phyloP scores from a whole-genome alignment of 2,797 vertebrate species.

The Alosa sapidissima region DNA sequence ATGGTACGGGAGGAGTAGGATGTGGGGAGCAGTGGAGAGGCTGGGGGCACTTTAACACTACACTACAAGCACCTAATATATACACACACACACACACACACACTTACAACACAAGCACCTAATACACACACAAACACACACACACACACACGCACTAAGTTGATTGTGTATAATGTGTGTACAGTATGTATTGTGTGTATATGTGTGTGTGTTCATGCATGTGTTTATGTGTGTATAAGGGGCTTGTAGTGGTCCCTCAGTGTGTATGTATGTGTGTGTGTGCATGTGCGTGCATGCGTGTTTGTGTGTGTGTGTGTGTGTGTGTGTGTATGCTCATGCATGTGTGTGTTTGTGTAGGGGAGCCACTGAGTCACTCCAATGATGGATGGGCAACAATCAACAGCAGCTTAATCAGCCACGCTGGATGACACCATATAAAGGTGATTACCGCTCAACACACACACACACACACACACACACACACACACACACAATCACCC shows the following conservation, averaged over 20 bases:
- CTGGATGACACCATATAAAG: slow-evolving; percentile 57
- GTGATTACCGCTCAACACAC: slow-evolving; percentile 52
- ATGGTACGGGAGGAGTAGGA: background rate
- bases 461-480: background rate
- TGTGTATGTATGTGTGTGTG: background rate
- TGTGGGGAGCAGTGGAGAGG: background rate
- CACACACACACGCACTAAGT: too few species aligned
- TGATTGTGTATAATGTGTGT: too few species aligned
- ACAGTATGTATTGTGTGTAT: too few species aligned
- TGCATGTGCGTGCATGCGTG: background rate
- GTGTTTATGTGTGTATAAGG: too few species aligned
- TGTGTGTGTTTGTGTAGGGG: background rate
- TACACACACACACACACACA: too few species aligned
- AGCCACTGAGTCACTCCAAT: slow-evolving; percentile 38
- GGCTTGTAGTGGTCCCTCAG: too few species aligned
- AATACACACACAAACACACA: too few species aligned
- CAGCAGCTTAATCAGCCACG: slow-evolving; percentile 2
- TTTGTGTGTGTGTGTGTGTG: slow-evolving; percentile 33
- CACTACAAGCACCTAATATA: too few species aligned
- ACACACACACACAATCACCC: background rate
- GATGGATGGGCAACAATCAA: slow-evolving; percentile 68
- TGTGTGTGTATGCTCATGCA: slow-evolving; percentile 10
- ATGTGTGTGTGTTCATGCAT: background rate
- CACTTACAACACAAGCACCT: too few species aligned
- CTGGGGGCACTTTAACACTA: too few species aligned